Evolutionary conservation across 1,140 invertebrate species (phyloP).

Genomic region (Platyscapa corneri): DNA sequence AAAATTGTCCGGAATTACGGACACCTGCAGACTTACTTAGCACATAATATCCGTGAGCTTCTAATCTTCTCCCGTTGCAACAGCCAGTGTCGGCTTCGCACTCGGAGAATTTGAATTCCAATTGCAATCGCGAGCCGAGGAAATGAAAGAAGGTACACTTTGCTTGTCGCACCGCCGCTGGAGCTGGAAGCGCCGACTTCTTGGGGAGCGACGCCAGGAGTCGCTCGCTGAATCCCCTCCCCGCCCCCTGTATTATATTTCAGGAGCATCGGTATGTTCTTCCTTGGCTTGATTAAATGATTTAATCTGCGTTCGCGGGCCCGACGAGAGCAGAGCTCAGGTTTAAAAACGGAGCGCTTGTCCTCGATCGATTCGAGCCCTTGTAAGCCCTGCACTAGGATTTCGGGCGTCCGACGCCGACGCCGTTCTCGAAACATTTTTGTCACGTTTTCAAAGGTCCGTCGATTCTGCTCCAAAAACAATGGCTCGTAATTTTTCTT

Average conservation of each 20-base stretch:
- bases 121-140: slow-evolving; percentile 46
- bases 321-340: too few relatives aligned
- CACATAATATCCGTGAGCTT: slow-evolving; percentile 60
- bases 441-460: too few relatives aligned
- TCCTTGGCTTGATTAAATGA: background rate
- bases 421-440: too few relatives aligned
- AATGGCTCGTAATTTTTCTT: too few relatives aligned
- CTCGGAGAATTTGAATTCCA: slow-evolving; percentile 45
- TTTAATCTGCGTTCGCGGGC: too few relatives aligned
- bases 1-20: slow-evolving; percentile 70
- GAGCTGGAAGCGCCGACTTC: background rate
- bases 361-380: too few relatives aligned
- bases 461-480: too few relatives aligned
- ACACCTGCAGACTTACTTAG: slow-evolving; percentile 65
- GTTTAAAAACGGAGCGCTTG: too few relatives aligned
- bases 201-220: background rate
- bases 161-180: background rate
- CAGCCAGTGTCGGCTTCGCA: background rate
- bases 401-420: background rate
- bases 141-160: slow-evolving; percentile 50
- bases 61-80: slow-evolving; percentile 40
- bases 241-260: background rate
- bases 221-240: background rate
- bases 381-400: too few relatives aligned
- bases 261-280: too few relatives aligned